These are phyloP conservation scores for Psophia crepitans DNA, from an alignment of 2,113 vertebrate genomes.

Conservation along the genomic window DNA sequence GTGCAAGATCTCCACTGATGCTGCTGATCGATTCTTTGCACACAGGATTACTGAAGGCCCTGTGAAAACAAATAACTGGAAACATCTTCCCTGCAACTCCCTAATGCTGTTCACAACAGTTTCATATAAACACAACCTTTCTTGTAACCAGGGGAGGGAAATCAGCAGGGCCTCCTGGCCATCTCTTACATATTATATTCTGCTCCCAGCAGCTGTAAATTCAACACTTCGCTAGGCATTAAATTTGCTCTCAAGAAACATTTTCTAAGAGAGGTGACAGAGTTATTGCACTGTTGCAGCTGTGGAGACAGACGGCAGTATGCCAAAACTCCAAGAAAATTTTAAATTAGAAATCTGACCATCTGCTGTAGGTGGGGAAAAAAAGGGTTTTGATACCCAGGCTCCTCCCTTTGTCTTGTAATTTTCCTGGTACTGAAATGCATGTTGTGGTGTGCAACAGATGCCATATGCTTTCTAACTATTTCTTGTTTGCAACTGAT, in stretches of 20 bases:
- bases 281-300: conserved; percentile 56
- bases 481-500: neutral
- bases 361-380: conserved; percentile 36
- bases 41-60: neutral
- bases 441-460: neutral
- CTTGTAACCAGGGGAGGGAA: conserved; percentile 42
- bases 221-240: conserved; percentile 34
- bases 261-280: conserved; percentile 52
- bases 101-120: neutral
- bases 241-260: conserved; percentile 58
- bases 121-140: conserved; percentile 13
- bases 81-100: conserved; percentile 21
- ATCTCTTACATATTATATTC: conserved; percentile 19
- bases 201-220: conserved; percentile 43
- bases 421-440: neutral
- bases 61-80: neutral
- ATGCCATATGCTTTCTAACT: neutral
- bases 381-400: neutral
- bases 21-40: neutral
- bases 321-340: conserved; percentile 41
- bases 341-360: conserved; percentile 52
- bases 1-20: neutral
- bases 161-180: neutral
- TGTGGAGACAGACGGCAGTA: conserved; percentile 43
- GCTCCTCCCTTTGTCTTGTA: neutral